Conservation (phyloP, 2,113 vertebrate species). For the Circaetus gallicus region DNA sequence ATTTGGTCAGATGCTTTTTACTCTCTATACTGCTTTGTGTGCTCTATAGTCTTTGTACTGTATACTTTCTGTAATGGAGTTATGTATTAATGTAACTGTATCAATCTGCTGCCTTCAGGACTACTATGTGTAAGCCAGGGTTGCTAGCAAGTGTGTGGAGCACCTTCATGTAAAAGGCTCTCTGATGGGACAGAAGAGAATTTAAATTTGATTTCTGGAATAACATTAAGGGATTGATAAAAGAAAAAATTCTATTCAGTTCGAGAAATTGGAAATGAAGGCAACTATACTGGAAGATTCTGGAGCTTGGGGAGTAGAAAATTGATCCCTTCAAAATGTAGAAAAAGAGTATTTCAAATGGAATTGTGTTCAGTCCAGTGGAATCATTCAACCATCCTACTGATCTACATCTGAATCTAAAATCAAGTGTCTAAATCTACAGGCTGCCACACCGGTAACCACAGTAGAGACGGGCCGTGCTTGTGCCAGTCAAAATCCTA, state of each 20-base stretch:
- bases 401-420: background rate
- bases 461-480: fast-evolving
- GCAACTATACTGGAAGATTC: background rate
- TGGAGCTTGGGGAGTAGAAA: background rate
- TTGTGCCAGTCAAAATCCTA: background rate
- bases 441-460: background rate
- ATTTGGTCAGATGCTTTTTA: background rate
- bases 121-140: background rate
- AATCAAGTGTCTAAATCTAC: background rate
- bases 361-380: background rate
- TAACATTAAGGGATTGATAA: background rate
- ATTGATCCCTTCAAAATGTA: background rate
- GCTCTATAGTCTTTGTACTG: background rate
- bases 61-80: background rate
- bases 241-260: background rate
- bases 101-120: background rate
- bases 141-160: background rate
- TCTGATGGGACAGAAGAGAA: background rate
- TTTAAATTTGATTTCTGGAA: background rate
- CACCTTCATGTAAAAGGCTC: background rate
- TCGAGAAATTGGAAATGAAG: background rate
- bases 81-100: background rate
- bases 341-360: background rate
- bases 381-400: background rate
- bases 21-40: background rate